These are phyloP conservation scores for Pontoporia blainvillei DNA, from an alignment of 2,113 vertebrate species.

Conservation along the genomic window DNA sequence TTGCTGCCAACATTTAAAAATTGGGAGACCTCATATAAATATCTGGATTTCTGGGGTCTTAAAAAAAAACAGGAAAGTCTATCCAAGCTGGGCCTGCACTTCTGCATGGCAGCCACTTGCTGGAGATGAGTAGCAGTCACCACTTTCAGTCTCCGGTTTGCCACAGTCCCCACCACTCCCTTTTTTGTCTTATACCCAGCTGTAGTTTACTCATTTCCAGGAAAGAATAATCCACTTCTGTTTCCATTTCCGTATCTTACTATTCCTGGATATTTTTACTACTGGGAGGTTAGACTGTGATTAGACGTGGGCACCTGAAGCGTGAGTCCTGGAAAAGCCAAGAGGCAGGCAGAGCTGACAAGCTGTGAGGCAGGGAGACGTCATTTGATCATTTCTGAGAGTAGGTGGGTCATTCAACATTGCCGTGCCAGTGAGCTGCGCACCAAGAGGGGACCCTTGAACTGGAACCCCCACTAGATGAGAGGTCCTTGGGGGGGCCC, in stretches of 20 bases:
- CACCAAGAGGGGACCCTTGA: background rate
- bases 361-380: no score
- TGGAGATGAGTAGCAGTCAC: accelerated
- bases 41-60: background rate
- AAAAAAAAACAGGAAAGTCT: background rate
- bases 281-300: background rate
- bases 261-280: background rate
- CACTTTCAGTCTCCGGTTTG: background rate
- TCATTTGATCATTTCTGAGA: background rate
- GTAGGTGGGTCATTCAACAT: accelerated
- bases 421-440: background rate
- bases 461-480: background rate
- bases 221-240: background rate
- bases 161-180: background rate
- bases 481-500: background rate
- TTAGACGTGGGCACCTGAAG: accelerated
- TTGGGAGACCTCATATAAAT: background rate
- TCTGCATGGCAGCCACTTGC: background rate
- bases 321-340: background rate
- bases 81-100: background rate
- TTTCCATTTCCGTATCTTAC: background rate
- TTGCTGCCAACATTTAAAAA: background rate
- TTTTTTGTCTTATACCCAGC: background rate
- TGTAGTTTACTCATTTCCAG: background rate
- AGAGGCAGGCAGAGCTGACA: background rate